Evolutionary conservation across 2,797 vertebrate species (phyloP), one percentile per base, ranked within the genome.

Genomic region (Tapirus indicus): DNA sequence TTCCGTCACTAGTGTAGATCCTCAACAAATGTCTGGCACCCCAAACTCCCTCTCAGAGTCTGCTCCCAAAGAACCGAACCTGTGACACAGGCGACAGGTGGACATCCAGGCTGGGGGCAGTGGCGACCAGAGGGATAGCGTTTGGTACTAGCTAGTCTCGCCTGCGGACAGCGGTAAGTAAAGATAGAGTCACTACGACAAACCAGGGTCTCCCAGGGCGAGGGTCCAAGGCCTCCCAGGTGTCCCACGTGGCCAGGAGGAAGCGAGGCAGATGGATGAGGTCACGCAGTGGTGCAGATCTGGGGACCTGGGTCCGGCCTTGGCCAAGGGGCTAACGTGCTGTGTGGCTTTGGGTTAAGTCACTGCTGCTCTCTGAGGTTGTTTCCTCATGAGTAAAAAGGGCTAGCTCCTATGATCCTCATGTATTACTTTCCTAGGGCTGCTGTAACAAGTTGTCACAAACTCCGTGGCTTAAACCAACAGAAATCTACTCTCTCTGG

Each of bases 241-340:
- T 35, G 13, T 71, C 41, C 10, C 7, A 20, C 35, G 16, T 7
- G 29, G 56, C 35, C 25, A 78, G 62, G 66, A 88, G 54, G 17
- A 49, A n/a, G 69, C 1, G 8, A 12, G 64, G 54, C 18, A n/a
- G 23, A 38, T 3, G n/a, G 80, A 66, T 64, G 32, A 68, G 17
- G 17, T 1, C 17, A 17, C 4, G 1, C 29, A n/a, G 71, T 8
- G 10, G 10, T 3, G 0, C 5, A 20, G 11, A 1, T 6, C 78
- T n/a, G 35, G 7, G 54, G 56, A 54, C 6, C 2, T 17, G 8
- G 29, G 47, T 38, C 32, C 62, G 52, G 87, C 52, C 69, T 83
- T 69, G 54, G 54, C 75, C 60, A 23, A 23, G 78, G 38, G 35
- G 7, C 64, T 32, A 29, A 32, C 9, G 6, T 35, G 21, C 54